phyloP scores from a whole-genome alignment of 2,797 vertebrate species.

The Sebastolobus alascanus region DNA sequence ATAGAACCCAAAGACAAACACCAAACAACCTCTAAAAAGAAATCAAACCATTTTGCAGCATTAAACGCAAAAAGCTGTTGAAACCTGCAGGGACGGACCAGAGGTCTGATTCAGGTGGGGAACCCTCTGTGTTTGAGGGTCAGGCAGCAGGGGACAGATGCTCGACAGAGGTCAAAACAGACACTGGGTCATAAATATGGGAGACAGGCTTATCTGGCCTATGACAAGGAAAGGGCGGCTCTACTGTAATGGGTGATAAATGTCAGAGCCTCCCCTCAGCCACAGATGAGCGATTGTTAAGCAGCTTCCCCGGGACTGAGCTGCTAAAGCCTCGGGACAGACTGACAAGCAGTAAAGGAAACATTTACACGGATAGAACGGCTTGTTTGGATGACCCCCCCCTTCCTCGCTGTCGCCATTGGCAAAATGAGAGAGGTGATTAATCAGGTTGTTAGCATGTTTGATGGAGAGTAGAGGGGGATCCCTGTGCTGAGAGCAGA shows the following conservation, averaged over 20 bases:
- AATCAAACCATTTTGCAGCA: not conserved
- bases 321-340: constrained; percentile 54
- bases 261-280: constrained; percentile 73
- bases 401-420: constrained; percentile 50
- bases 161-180: constrained; percentile 68
- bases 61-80: not conserved
- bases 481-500: constrained; percentile 34
- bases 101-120: constrained; percentile 35
- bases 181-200: constrained; percentile 74
- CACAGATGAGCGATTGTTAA: constrained; percentile 75
- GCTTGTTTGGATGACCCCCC: constrained; percentile 77
- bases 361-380: constrained; percentile 73
- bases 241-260: constrained; percentile 77
- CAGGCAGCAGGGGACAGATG: constrained; percentile 57
- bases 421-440: constrained; percentile 71
- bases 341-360: constrained; percentile 79
- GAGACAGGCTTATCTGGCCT: constrained; percentile 72
- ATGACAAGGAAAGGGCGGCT: constrained; percentile 71
- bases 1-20: not conserved
- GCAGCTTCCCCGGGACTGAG: constrained; percentile 62
- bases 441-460: constrained; percentile 83
- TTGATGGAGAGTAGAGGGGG: constrained; percentile 65
- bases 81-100: constrained; percentile 7
- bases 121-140: constrained; percentile 51
- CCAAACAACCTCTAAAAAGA: not conserved